Evolutionary conservation across 2,113 vertebrate species (phyloP).

Genomic region (Edolisoma coerulescens): DNA sequence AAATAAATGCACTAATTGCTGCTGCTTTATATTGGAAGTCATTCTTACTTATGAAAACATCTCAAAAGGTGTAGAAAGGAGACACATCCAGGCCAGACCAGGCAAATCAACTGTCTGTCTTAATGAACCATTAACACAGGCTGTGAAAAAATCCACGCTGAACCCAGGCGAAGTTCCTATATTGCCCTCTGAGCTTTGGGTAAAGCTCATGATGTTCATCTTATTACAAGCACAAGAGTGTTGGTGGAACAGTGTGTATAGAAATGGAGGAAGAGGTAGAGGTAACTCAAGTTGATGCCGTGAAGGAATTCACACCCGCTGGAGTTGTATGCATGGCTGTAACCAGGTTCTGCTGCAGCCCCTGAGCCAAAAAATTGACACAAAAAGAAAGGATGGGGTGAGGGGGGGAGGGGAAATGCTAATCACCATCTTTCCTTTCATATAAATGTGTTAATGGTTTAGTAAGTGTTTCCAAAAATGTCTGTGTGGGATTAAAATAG

Average conservation of each 20-base stretch:
- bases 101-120: not conserved
- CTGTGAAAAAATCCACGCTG: not conserved
- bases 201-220: not conserved
- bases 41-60: not conserved
- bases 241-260: not conserved
- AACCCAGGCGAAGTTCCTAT: not conserved
- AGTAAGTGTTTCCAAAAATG: constrained; percentile 62
- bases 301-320: constrained; percentile 3
- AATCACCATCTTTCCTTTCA: constrained; percentile 53
- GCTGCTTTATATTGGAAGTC: not conserved
- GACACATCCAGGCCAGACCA: not conserved
- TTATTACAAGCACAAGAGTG: not conserved
- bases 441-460: constrained; percentile 59
- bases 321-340: not conserved
- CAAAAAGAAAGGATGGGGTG: not conserved
- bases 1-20: constrained; percentile 40
- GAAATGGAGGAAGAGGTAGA: not conserved
- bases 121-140: not conserved
- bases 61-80: not conserved
- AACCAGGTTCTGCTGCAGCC: constrained; percentile 1
- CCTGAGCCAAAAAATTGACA: constrained; percentile 30
- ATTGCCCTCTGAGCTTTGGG: not conserved
- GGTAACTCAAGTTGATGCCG: not conserved
- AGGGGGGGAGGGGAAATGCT: not conserved
- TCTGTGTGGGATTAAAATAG: constrained; percentile 44